phyloP scores from a whole-genome alignment of 1,140 invertebrate species.

The Drosophila trapezifrons region DNA sequence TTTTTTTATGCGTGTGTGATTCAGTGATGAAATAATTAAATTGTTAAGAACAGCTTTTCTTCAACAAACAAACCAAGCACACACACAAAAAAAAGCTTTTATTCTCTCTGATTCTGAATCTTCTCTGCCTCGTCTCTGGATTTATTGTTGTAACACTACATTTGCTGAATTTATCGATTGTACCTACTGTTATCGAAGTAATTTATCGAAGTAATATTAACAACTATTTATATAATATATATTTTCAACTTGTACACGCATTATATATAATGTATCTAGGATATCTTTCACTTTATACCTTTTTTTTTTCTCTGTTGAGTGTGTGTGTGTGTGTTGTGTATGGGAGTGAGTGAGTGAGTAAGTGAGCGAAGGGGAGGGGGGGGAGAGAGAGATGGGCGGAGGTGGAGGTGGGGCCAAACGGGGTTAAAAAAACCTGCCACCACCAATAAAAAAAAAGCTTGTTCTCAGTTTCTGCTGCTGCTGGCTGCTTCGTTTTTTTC shows the following conservation, averaged over 20 bases:
- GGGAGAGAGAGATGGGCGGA: not conserved
- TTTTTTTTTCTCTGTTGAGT: slow-evolving; percentile 20
- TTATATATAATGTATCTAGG: slow-evolving; percentile 84
- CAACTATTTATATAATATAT: not conserved
- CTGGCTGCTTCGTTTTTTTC: slow-evolving; percentile 26
- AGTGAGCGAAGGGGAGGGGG: not conserved
- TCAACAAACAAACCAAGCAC: not conserved
- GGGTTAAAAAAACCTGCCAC: slow-evolving; percentile 50
- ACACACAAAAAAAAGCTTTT: not conserved
- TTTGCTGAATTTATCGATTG: not conserved
- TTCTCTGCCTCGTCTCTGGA: not conserved
- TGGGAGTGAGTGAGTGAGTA: slow-evolving; percentile 12
- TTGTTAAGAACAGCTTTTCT: slow-evolving; percentile 5
- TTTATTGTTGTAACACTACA: too few relatives aligned
- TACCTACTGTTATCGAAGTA: not conserved
- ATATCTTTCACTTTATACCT: slow-evolving; percentile 42
- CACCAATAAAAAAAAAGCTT: slow-evolving; percentile 48
- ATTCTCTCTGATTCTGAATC: not conserved
- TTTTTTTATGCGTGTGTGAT: slow-evolving; percentile 4
- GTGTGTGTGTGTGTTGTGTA: slow-evolving; percentile 7
- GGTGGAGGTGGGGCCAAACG: slow-evolving; percentile 39
- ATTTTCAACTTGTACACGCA: slow-evolving; percentile 81
- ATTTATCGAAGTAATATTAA: slow-evolving; percentile 6
- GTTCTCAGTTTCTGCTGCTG: slow-evolving; percentile 24
- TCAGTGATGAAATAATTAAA: not conserved